Evolutionary conservation across 2,113 vertebrate genomes (phyloP), one percentile per base, ranked within the genome.

Genomic region (Struthio camelus): DNA sequence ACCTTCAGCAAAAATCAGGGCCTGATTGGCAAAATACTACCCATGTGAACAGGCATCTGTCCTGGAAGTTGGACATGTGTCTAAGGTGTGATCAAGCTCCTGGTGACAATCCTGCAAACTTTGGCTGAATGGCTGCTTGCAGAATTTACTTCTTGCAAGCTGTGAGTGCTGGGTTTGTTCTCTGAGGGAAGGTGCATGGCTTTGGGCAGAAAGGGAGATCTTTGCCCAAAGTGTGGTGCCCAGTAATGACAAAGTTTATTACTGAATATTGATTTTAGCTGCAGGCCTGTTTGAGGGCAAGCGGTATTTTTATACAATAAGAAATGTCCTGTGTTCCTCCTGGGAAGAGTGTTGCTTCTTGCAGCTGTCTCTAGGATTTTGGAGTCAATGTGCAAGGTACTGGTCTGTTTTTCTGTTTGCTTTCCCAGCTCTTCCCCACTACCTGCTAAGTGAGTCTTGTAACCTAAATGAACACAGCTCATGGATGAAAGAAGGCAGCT

Each of bases 31-130:
- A 9, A 87, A 73, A 27, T 30, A 1, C 2, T 44, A 16, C 14
- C 36, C 5, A 1, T 51, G 24, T 54, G 86, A 78, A 40, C 0
- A 0, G 1, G 4, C 23, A 23, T 70, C 71, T 67, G 6, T 78
- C 59, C 72, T 86, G 77, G 32, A 71, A 25, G 11, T 28, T 23
- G 51, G 50, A 22, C 66, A 12, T 38, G 27, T 69, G n/a, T 13
- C 70, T 65, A 7, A 67, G 69, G 46, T 56, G 66, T 56, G n/a
- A 22, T 17, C 48, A 32, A 65, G n/a, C 40, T 88, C 46, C 94
- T 44, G 0, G 0, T 38, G 46, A 40, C 65, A 2, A 5, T 36
- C 23, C 56, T 72, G 51, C 51, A 42, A 76, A 44, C 5, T 11
- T 23, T 3, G 54, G 40, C 38, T 78, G 51, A 76, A 51, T 40